Evolutionary conservation across 2,113 vertebrate genomes (phyloP).

Genomic region (Rhinolophus ferrumequinum): DNA sequence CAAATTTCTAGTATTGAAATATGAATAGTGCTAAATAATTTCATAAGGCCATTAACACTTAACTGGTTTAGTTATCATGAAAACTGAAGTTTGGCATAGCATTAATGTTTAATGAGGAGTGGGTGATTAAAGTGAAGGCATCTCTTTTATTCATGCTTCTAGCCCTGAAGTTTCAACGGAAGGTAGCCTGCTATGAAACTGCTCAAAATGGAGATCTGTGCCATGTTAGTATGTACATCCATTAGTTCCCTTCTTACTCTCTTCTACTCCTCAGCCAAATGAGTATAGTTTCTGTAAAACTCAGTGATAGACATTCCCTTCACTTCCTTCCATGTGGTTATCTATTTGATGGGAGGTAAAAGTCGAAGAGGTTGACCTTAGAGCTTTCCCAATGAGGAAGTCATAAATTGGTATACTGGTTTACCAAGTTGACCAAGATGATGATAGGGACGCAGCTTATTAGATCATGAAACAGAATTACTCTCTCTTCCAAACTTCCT

Average conservation of each 20-base stretch:
- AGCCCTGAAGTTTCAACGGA: background rate
- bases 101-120: background rate
- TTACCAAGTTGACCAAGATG: background rate
- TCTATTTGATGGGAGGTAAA: background rate
- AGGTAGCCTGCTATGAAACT: background rate
- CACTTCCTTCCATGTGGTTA: background rate
- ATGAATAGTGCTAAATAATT: conserved; percentile 11
- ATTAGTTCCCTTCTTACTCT: background rate
- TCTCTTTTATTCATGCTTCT: background rate
- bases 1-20: background rate
- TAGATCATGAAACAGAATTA: background rate
- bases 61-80: background rate
- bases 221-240: background rate
- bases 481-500: background rate
- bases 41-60: background rate
- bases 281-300: background rate
- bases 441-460: background rate
- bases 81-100: background rate
- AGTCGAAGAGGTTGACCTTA: background rate
- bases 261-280: background rate
- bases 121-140: background rate
- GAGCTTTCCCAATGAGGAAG: background rate
- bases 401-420: background rate
- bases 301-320: background rate
- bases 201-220: background rate